Base-by-base conservation (phyloP, 2,797 vertebrate species). In the Sebastes kiyomatsui region DNA sequence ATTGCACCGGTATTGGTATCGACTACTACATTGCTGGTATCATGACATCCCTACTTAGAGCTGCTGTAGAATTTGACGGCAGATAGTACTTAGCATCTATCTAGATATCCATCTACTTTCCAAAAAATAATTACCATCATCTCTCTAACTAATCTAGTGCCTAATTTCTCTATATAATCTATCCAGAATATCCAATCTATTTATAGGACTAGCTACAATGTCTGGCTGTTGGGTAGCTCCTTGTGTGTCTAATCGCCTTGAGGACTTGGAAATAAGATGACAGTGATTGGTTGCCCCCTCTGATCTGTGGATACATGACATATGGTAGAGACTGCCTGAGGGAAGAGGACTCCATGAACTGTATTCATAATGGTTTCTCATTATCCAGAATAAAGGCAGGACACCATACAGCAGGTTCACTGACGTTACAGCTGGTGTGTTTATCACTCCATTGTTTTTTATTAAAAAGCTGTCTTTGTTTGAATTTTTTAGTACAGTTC, bases 271-370 rank as follows among this genome's bases (percentile, higher is more conserved):
- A 75, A 75, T 74, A 72, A 87, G 71, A 82, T 87, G 87, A 84
- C 90, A 88, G 78, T 79, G 78, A 91, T 60, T 84, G 82, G 84
- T 76, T 59, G 56, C 66, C 27, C 59, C 22, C 58, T 87, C 67
- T 81, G 82, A 91, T 90, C 71, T 79, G 64, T 67, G 67, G 55
- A 81, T 87, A 38, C 64, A 74, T 81, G 71, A 69, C 89, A 93
- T 92, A 84, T 82, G 84, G 79, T 77, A 55, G 59, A 25, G 59
- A 70, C 22, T 35, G 89, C 84, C 89, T 84, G 52, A 79, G 75
- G 87, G 60, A 32, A 54, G 67, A 77, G 23, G 46, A 76, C 83
- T 80, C 82, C 46, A 70, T 91, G 80, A 86, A 86, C 82, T 87
- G 75, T 77, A 77, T 85, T 86, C 54, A 28, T 80, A 77, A 80